These are phyloP conservation scores for Psilopsiagon aymara DNA, from an alignment of 2,113 vertebrate genomes.

Conservation along the genomic window DNA sequence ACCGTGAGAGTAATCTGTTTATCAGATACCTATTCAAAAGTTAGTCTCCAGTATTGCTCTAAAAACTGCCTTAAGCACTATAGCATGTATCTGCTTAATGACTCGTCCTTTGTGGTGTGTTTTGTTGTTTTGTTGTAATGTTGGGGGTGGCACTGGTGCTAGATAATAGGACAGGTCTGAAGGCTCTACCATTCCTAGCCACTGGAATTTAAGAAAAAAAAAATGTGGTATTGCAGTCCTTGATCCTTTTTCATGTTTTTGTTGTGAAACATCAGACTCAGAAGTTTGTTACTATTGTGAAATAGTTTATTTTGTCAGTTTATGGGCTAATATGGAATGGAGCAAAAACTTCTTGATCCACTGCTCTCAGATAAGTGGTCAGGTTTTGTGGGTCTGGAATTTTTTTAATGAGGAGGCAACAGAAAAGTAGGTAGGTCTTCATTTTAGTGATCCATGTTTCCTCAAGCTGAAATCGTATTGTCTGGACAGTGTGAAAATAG, in stretches of 20 bases:
- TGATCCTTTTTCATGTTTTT: neutral
- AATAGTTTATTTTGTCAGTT: neutral
- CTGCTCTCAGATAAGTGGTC: neutral
- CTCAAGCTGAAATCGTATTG: neutral
- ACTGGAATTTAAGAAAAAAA: neutral
- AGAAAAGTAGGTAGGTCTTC: neutral
- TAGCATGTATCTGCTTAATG: neutral
- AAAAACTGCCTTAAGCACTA: neutral
- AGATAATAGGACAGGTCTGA: neutral
- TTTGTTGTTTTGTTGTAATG: neutral
- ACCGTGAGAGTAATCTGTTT: neutral
- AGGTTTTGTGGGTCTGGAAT: neutral
- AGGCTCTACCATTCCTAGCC: accelerated
- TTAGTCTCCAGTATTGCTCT: neutral
- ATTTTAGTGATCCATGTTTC: neutral
- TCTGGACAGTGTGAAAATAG: neutral
- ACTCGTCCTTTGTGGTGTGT: neutral
- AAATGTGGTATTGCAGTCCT: neutral
- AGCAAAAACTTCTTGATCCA: neutral
- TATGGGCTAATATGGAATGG: neutral
- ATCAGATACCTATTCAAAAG: neutral
- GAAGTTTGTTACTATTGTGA: neutral
- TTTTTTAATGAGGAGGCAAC: neutral
- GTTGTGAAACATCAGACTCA: neutral
- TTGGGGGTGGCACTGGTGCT: neutral